phyloP scores from a whole-genome alignment of 2,797 vertebrate species.

The Lophotriccus pileatus region DNA sequence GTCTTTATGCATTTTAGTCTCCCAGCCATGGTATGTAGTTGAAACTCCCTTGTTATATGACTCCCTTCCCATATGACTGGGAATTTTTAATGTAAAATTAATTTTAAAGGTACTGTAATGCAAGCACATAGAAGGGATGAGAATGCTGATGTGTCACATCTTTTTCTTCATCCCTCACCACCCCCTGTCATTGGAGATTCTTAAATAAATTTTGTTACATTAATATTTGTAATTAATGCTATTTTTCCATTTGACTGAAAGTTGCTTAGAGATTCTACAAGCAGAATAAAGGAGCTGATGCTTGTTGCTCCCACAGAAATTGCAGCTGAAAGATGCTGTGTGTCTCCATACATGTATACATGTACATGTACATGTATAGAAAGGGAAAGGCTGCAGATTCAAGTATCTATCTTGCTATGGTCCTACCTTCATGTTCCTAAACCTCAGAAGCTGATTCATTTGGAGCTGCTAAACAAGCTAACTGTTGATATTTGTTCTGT shows the following conservation, averaged over 20 bases:
- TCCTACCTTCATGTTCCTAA: background rate
- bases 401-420: background rate
- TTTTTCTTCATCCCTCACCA: background rate
- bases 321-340: background rate
- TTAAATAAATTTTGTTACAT: background rate
- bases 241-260: background rate
- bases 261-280: background rate
- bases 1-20: background rate
- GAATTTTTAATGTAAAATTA: conserved; percentile 4
- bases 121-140: background rate
- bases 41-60: background rate
- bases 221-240: background rate
- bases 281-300: background rate
- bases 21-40: background rate
- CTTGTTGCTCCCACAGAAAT: background rate
- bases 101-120: background rate
- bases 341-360: background rate
- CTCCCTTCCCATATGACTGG: background rate
- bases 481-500: background rate
- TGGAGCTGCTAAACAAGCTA: background rate
- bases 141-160: background rate
- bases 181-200: background rate
- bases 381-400: background rate
- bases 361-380: rapidly evolving
- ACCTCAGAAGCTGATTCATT: background rate